These are phyloP conservation scores for Tetranychus piercei DNA, from an alignment of 2,888 invertebrate genomes.

Conservation along the genomic window DNA sequence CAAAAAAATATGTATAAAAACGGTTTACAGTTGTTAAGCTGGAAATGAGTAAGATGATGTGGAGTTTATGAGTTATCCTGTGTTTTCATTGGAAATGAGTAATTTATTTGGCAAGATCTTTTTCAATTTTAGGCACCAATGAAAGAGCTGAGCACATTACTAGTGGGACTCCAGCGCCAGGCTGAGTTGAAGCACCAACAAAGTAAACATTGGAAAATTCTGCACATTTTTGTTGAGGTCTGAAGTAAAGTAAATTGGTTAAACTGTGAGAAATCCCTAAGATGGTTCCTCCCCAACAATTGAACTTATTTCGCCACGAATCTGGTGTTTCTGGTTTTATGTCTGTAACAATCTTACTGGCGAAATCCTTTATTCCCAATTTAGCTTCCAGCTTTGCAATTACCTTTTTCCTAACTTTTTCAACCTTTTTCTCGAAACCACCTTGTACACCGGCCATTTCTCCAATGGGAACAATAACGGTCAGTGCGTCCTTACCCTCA, in stretches of 20 bases:
- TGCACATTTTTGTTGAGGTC: not conserved
- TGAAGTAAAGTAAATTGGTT: not conserved
- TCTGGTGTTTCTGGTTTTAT: not conserved
- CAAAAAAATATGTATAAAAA: no score
- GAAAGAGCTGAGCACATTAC: not conserved
- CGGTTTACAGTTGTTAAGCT: no score
- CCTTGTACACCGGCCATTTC: not conserved
- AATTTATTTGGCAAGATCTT: not conserved
- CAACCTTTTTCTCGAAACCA: not conserved
- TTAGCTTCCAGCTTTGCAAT: not conserved
- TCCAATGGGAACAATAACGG: not conserved
- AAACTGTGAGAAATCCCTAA: not conserved
- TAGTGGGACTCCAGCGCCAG: not conserved
- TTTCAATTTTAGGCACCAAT: not conserved
- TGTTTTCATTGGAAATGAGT: no score
- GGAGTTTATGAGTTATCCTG: no score
- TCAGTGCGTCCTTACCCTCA: not conserved
- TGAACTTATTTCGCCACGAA: not conserved
- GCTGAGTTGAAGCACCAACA: not conserved
- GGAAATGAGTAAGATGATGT: no score
- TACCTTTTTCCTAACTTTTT: not conserved
- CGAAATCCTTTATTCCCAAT: not conserved
- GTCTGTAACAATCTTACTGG: not conserved
- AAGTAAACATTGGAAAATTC: not conserved
- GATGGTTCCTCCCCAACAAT: not conserved